These are phyloP conservation scores for Virgularia gustaviana DNA, from an alignment of 92 coral and sea anemone genomes.

Conservation along the genomic window DNA sequence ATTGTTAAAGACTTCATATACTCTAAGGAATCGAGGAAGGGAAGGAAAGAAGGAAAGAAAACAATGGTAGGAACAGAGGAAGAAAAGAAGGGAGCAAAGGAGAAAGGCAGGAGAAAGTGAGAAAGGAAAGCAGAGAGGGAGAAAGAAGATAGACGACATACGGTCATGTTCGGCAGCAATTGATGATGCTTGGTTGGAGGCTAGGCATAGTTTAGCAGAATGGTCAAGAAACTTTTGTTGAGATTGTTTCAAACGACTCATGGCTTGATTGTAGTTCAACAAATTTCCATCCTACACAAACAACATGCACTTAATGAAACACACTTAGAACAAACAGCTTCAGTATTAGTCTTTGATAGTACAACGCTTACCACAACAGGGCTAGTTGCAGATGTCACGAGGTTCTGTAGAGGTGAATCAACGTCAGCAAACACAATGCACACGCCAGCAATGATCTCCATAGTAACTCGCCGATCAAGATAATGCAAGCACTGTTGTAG, in stretches of 20 bases:
- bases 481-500: conserved; percentile 66
- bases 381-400: conserved; percentile 71
- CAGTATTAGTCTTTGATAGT: too few species aligned
- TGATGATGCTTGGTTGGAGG: conserved; percentile 79
- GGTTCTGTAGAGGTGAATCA: conserved; percentile 76
- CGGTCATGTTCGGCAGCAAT: conserved; percentile 66
- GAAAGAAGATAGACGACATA: neutral
- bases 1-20: too few species aligned
- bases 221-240: conserved; percentile 58
- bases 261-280: conserved; percentile 36
- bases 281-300: conserved; percentile 11
- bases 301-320: neutral
- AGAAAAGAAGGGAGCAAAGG: neutral
- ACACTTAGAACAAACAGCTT: too few species aligned
- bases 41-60: neutral
- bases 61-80: neutral
- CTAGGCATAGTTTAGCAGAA: conserved; percentile 59
- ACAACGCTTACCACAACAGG: conserved; percentile 55
- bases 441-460: conserved; percentile 71
- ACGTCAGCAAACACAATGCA: conserved; percentile 79
- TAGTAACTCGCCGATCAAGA: conserved; percentile 81
- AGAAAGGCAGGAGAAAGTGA: neutral
- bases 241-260: conserved; percentile 32
- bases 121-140: neutral
- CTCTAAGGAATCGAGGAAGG: neutral